These are phyloP conservation scores for Hippasteria phrygiana DNA, from an alignment of 53 echinoderm and acorn worm genomes.

Conservation along the genomic window DNA sequence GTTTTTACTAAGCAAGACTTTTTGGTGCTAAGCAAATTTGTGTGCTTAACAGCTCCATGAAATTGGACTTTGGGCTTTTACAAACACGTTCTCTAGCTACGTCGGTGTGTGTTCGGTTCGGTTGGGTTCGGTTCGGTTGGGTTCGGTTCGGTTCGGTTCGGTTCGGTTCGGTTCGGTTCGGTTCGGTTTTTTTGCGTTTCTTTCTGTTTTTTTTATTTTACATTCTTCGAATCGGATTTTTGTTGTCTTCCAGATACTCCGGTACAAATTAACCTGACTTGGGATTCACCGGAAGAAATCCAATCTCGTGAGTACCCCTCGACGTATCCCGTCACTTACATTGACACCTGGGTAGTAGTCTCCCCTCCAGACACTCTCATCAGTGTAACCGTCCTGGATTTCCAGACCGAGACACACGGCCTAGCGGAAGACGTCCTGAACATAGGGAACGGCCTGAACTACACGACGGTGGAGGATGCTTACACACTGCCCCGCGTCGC, in stretches of 20 bases:
- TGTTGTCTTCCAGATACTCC: background rate
- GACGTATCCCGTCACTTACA: background rate
- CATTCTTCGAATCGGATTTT: background rate
- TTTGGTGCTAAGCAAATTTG: no score
- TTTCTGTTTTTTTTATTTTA: background rate
- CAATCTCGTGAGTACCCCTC: constrained; percentile 15
- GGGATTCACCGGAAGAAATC: background rate
- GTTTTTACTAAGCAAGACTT: no score
- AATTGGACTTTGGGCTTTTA: no score
- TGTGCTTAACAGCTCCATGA: no score
- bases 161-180: background rate
- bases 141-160: background rate
- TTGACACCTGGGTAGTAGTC: constrained; percentile 25
- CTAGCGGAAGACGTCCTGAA: background rate
- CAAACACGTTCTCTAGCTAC: no score
- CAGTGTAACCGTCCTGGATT: constrained; percentile 20
- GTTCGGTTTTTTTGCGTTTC: background rate
- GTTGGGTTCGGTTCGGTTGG: background rate
- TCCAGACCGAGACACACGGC: background rate
- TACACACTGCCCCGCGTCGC: background rate
- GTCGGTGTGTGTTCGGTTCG: background rate
- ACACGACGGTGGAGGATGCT: background rate
- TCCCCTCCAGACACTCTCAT: constrained; percentile 32
- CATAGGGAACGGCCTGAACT: constrained; percentile 28
- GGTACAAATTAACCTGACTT: constrained; percentile 1